Evolutionary conservation across 2,888 invertebrate species (phyloP), one percentile per base, ranked within the genome.

Genomic region (Leucozona laternaria): DNA sequence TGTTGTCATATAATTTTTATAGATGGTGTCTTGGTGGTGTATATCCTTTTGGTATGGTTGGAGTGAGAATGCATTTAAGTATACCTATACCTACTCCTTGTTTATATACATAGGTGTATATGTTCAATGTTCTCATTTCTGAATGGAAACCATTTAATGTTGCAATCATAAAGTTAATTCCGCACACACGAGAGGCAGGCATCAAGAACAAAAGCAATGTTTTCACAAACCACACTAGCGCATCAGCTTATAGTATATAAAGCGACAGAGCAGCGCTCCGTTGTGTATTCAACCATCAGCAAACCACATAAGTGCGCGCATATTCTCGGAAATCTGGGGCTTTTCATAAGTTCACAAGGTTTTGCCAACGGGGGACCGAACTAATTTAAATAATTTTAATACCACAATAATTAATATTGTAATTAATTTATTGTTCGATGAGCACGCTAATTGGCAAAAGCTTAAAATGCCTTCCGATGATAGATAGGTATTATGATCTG

Each of bases 371-470:
- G 34, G 48, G 17, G 70, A 25, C 64, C 34, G 2, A 50, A 55
- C 57, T 89, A 89, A 89, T 91, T 91, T 91, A 90, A 91, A 90
- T 90, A 88, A 91, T 91, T 91, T 91, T 91, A 90, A 91, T 91
- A 89, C 91, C 91, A 90, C 91, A 91, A 53, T 68, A 37, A 92
- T 92, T 91, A 92, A 62, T 62, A 43, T 91, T 91, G 88, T 92
- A 92, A 92, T 92, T 91, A 90, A 91, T 90, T 92, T 91, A 91
- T 90, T 82, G 88, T 88, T 88, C 86, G 77, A 88, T 50, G 68
- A 73, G 77, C 77, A 85, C 60, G 81, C 68, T 85, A 85, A 85
- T 81, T 85, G 76, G 68, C 48, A 77, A 50, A 81, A 73, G 77
- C 68, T 85, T 81, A 81, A 85, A 85, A 85, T 85, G 68, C 68